Evolutionary conservation across 2,888 invertebrate species (phyloP).

Genomic region (Atrina japonica): DNA sequence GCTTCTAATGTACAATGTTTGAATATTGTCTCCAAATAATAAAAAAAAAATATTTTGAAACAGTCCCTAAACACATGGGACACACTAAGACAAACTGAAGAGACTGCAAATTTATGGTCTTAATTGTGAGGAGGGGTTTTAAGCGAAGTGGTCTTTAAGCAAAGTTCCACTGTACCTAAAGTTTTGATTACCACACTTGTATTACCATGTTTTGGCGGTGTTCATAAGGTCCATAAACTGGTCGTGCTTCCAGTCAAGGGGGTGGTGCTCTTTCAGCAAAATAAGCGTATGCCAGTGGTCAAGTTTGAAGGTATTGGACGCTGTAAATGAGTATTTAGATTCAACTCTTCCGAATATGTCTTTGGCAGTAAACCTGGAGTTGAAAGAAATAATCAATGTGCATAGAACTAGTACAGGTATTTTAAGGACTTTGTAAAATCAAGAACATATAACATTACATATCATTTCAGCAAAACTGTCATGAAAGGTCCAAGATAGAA

Average conservation of each 20-base stretch:
- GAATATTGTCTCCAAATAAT: too few relatives aligned
- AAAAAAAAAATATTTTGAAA: too few relatives aligned
- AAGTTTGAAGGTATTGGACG: slow-evolving; percentile 81
- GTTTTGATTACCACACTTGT: slow-evolving; percentile 7
- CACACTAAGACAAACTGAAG: too few relatives aligned
- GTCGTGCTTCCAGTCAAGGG: slow-evolving; percentile 75
- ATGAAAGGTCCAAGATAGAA: background rate
- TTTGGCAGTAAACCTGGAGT: slow-evolving; percentile 77
- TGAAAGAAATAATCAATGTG: background rate
- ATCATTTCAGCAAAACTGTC: background rate
- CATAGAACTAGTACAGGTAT: background rate
- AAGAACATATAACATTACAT: background rate
- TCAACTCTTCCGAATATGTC: slow-evolving; percentile 81
- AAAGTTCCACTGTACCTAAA: too few relatives aligned
- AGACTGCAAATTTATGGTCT: too few relatives aligned
- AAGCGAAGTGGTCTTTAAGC: too few relatives aligned
- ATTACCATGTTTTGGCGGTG: slow-evolving; percentile 78
- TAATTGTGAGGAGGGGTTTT: too few relatives aligned
- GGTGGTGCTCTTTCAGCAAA: slow-evolving; percentile 79
- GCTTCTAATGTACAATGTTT: too few relatives aligned
- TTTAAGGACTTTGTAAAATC: background rate
- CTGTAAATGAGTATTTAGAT: slow-evolving; percentile 76
- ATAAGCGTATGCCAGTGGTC: slow-evolving; percentile 81
- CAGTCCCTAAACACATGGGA: too few relatives aligned
- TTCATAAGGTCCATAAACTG: slow-evolving; percentile 78